A percentile compares a stretch with the other conserved stretches of the same genome.
These are phyloP conservation scores for Cydia splendana DNA, from an alignment of 1,140 invertebrate genomes.

Conservation along the genomic window DNA sequence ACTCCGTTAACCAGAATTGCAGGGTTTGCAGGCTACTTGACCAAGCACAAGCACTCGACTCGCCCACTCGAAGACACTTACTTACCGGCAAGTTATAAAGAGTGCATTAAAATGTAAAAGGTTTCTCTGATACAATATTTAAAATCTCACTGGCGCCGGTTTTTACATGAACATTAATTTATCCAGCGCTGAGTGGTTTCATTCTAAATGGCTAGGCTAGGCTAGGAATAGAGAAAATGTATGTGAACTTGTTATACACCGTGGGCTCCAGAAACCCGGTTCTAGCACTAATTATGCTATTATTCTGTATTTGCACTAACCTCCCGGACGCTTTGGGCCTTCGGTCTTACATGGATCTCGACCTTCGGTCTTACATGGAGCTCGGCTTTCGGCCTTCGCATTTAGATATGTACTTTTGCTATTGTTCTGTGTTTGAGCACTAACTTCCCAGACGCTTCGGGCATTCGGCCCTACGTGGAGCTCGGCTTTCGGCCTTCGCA, in stretches of 20 bases:
- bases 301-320: no score
- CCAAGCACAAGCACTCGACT: slow-evolving; percentile 1
- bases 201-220: background rate
- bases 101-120: slow-evolving; percentile 27
- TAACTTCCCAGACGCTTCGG: no score
- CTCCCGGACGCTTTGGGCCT: no score
- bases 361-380: no score
- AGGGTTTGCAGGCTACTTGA: background rate
- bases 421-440: no score
- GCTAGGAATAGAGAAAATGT: background rate
- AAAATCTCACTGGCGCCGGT: slow-evolving; percentile 15
- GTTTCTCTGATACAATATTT: slow-evolving; percentile 25
- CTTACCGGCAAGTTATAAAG: slow-evolving; percentile 8
- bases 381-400: no score
- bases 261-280: no score
- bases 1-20: background rate
- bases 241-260: background rate
- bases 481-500: no score
- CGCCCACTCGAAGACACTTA: slow-evolving; percentile 16
- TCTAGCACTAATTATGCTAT: no score
- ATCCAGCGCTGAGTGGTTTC: background rate
- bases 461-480: no score
- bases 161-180: slow-evolving; percentile 30
- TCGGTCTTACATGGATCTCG: no score
- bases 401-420: no score